Conservation (phyloP, 1,140 invertebrate species). For the Himalopsyche phryganea region DNA sequence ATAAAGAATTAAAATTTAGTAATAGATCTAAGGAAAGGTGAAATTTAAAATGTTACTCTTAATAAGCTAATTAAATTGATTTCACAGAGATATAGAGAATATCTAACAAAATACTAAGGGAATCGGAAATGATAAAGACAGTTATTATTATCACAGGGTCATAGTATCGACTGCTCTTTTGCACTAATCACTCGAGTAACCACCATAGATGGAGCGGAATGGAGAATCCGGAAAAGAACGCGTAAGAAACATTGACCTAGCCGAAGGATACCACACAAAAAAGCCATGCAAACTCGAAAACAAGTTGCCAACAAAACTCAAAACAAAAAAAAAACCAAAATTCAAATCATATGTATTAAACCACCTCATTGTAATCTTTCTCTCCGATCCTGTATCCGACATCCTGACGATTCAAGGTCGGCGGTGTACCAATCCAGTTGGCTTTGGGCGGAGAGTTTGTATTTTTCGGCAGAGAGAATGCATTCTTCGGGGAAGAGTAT, state of each 20-base stretch:
- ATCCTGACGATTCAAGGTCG: neutral
- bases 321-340: constrained; percentile 3
- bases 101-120: no score
- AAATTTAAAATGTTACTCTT: no score
- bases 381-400: neutral
- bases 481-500: neutral
- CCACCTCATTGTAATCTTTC: constrained; percentile 19
- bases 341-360: neutral
- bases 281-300: no score
- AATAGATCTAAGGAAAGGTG: no score
- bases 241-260: neutral
- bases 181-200: neutral
- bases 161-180: constrained; percentile 10
- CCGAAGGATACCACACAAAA: no score
- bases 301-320: neutral
- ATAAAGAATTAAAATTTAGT: no score
- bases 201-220: constrained; percentile 22
- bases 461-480: neutral
- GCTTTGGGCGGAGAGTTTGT: neutral
- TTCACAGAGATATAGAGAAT: no score
- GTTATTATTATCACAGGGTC: no score
- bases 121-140: no score
- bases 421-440: neutral
- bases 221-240: constrained; percentile 7
- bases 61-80: no score